Percentiles rank a stretch among this genome's conserved stretches.
These are phyloP conservation scores for Leptinotarsa haldemani DNA, from an alignment of 2,888 invertebrate genomes.

Conservation along the genomic window DNA sequence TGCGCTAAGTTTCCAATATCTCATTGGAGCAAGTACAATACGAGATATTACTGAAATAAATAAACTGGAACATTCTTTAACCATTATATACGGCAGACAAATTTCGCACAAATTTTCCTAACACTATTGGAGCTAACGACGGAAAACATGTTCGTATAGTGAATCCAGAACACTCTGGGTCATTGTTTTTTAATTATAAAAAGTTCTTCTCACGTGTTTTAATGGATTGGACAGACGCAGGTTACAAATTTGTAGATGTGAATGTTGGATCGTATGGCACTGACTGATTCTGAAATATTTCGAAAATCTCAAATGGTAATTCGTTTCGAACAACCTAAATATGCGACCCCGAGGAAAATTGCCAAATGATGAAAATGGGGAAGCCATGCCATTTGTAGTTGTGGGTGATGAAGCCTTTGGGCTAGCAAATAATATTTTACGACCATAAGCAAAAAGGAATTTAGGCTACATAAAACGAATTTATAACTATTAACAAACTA, in stretches of 20 bases:
- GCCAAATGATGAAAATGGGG: background rate
- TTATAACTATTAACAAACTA: slow-evolving; percentile 3
- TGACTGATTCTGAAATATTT: background rate
- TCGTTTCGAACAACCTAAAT: background rate
- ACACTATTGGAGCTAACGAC: background rate
- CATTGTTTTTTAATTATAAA: background rate
- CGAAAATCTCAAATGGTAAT: no score
- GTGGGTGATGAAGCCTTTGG: slow-evolving; percentile 20
- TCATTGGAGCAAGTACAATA: background rate
- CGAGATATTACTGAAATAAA: background rate
- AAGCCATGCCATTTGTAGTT: slow-evolving; percentile 15
- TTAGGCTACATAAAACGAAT: background rate
- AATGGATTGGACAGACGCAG: background rate
- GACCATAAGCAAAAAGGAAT: slow-evolving; percentile 18
- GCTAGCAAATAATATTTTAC: slow-evolving; percentile 13
- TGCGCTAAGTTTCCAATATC: background rate
- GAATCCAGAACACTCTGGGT: background rate
- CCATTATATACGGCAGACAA: background rate
- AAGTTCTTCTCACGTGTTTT: background rate
- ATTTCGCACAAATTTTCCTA: slow-evolving; percentile 13
- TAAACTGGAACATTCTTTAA: background rate
- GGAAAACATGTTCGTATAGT: slow-evolving; percentile 5
- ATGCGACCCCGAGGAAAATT: background rate
- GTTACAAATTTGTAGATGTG: background rate
- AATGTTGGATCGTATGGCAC: background rate